Base-by-base conservation (phyloP, 2,888 invertebrate species). In the Cheilosia scutellata region DNA sequence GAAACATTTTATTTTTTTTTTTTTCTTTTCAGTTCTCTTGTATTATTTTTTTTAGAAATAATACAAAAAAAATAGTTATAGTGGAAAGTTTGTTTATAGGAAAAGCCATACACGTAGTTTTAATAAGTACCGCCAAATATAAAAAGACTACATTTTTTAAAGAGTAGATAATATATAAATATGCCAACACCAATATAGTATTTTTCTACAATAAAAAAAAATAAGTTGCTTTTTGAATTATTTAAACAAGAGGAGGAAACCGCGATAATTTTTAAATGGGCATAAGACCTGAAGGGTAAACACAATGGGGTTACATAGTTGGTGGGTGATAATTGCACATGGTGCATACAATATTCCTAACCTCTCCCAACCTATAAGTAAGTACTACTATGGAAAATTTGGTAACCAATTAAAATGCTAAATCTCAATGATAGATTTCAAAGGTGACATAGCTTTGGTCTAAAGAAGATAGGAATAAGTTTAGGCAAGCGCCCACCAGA, bases 31-130 rank as follows among this genome's bases (percentile, higher is more conserved):
- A 13, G 47, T 40, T 40, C 20, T 47, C 72, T 57, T 57, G 37
- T 11, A 37, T 37, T 11, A 37, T 7, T 29, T 7, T 11, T 37
- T 37, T 37, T 37, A 11, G 33, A 33, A 33, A 33, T 33, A 11
- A 3, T 37, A 37, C 37, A 63, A 57, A 82, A 82, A 80, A 78
- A 75, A 44, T 82, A 70, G 77, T 57, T 75, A 33, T 76, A 60
- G 55, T 75, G 77, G 47, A 77, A 63, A 75, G 25, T 42, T 58
- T 40, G 58, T 66, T 60, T 58, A 68, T 13, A 25, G 29, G 25
- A 79, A 72, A 31, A 58, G 44, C 47, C 29, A 49, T n/a, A 71
- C 13, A 44, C 16, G 13, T 66, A 20, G 20, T 13, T 27, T 33
- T 42, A 47, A 44, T 27, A 60, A 77, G 13, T 44, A 76, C 66